Conservation (phyloP, 2,888 invertebrate genomes). For the Campoplex capitator region DNA sequence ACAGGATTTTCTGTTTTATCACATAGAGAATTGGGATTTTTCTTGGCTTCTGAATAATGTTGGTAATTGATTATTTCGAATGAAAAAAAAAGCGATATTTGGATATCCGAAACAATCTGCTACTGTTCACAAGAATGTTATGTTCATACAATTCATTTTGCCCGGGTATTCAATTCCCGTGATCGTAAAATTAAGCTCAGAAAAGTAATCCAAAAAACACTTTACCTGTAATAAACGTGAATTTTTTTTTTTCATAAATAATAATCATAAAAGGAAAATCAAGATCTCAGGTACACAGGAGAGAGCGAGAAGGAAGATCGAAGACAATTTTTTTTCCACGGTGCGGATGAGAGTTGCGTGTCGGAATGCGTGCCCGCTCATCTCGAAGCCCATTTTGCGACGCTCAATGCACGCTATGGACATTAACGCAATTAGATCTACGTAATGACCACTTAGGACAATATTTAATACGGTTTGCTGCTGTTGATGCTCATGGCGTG, state of each 20-base stretch:
- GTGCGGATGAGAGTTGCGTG: slow-evolving; percentile 67
- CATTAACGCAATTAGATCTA: slow-evolving; percentile 75
- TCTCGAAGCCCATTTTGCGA: slow-evolving; percentile 58
- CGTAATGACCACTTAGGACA: slow-evolving; percentile 72
- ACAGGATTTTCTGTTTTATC: not conserved
- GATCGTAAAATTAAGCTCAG: not conserved
- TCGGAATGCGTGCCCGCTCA: slow-evolving; percentile 65
- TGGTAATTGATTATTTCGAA: not conserved
- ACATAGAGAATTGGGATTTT: not conserved
- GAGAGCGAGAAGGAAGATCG: slow-evolving; percentile 9
- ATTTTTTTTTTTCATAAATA: slow-evolving; percentile 7
- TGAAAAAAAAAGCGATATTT: not conserved
- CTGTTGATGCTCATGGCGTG: slow-evolving; percentile 38
- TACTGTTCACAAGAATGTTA: not conserved
- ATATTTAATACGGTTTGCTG: slow-evolving; percentile 68
- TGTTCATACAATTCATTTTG: not conserved
- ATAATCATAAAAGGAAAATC: slow-evolving; percentile 21
- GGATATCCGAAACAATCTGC: not conserved
- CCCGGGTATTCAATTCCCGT: not conserved
- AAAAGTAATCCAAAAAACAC: not conserved
- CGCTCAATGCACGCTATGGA: slow-evolving; percentile 60
- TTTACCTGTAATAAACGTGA: not conserved
- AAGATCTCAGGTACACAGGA: slow-evolving; percentile 18
- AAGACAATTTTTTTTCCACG: slow-evolving; percentile 19
- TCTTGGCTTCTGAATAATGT: not conserved